Conservation (phyloP, 2,888 invertebrate species). For the Microplitis manilae region DNA sequence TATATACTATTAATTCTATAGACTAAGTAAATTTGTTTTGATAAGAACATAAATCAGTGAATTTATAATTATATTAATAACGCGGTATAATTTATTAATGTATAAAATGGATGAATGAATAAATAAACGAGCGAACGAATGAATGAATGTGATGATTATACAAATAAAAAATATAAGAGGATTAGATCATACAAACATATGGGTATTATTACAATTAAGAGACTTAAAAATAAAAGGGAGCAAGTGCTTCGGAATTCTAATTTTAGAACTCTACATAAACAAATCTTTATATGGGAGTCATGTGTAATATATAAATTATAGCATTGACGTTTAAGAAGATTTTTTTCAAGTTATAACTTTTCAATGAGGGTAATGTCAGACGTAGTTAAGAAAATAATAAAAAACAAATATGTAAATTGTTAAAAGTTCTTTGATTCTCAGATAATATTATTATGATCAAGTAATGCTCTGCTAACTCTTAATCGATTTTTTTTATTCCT, state of each 20-base stretch:
- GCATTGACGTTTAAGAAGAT: not conserved
- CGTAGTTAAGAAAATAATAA: not conserved
- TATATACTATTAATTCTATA: not conserved
- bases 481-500: constrained; percentile 47
- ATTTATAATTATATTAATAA: not conserved
- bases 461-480: constrained; percentile 60
- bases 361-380: not conserved
- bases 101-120: not conserved
- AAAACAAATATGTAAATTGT: not conserved
- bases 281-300: not conserved
- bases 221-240: not conserved
- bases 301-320: not conserved
- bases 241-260: not conserved
- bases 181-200: not conserved
- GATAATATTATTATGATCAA: constrained; percentile 61
- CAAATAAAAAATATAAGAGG: not conserved
- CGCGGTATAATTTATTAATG: not conserved
- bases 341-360: not conserved
- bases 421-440: constrained; percentile 53
- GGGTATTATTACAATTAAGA: not conserved
- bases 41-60: not conserved
- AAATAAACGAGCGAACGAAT: not conserved
- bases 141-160: not conserved
- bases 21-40: not conserved
- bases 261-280: not conserved